A percentile compares a stretch with the other conserved stretches of the same genome.
These are phyloP conservation scores for Cynodonichthys magdalenae DNA, from an alignment of 2,797 vertebrate genomes.

Conservation along the genomic window DNA sequence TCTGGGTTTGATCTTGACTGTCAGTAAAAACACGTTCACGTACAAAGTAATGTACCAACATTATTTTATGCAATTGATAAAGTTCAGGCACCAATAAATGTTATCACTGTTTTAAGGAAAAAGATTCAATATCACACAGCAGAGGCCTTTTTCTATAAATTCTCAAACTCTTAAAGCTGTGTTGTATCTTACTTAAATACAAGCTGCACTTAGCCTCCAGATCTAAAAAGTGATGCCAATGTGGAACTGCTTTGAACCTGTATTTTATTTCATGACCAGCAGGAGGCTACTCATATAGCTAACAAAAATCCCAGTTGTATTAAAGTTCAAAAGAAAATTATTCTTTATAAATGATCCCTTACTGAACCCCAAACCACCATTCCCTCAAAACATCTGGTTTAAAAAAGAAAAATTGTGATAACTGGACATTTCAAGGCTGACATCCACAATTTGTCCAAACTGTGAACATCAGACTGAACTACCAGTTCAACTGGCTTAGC, in stretches of 20 bases:
- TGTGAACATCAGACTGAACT: background rate
- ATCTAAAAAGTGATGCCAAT: background rate
- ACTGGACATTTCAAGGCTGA: background rate
- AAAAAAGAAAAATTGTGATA: background rate
- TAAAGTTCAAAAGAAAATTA: background rate
- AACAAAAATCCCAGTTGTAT: background rate
- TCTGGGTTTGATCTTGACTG: no score
- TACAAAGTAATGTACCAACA: no score
- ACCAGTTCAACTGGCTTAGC: background rate
- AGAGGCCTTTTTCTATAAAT: background rate
- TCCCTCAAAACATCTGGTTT: background rate
- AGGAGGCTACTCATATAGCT: background rate
- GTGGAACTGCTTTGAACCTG: background rate
- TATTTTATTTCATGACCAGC: background rate
- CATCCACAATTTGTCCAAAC: background rate
- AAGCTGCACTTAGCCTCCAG: background rate
- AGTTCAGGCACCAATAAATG: background rate
- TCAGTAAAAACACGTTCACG: no score
- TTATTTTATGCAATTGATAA: background rate
- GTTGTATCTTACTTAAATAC: background rate
- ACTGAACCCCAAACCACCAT: background rate
- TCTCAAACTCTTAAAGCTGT: background rate
- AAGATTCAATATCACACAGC: background rate
- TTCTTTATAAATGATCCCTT: background rate
- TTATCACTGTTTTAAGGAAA: background rate